Base-by-base conservation (phyloP, 2,113 vertebrate genomes). In the Vombatus ursinus region DNA sequence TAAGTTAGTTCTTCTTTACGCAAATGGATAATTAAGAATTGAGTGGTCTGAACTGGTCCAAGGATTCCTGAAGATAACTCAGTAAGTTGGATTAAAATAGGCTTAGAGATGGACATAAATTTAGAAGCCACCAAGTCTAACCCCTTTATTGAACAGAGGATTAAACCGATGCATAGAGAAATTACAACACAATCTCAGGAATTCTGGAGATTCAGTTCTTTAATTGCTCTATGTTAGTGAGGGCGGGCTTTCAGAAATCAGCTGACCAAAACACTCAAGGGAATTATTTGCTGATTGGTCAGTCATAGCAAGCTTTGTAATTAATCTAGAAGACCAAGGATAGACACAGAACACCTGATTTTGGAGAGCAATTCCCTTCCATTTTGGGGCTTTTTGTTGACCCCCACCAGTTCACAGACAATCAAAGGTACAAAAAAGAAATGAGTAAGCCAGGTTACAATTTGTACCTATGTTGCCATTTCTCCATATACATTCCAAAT, bases 1-100 rank as follows among this genome's bases (percentile, higher is more conserved):
- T 99, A 98, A 77, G 97, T 96, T 84, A 1, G n/a, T 84, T 84
- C 23, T 53, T 53, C 52, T 24, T 24, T 24, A 53, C 37, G n/a
- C 4, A 19, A 77, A n/a, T n/a, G 31, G 37, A n/a, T 77, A 77
- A 77, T n/a, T 77, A 77, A 77, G 16, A 61, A 28, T 61, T 61
- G 25, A 57, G 57, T 68, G 57, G 10, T 12, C 26, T 51, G 50
- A 50, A 50, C 8, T 50, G 50, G 10, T 50, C 54, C 28, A 26
- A 26, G 8, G 26, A 61, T 31, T 61, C 11, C 28, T 61, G 57
- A 68, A 68, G 57, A 14, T 68, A 37, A 24, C 3, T 68, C 11
- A 68, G 37, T 68, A 37, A 37, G 10, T 37, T 37, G 28, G 57
- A 37, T 14, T 31, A 51, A 51, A 51, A 68, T 37, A 68, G 11